Evolutionary conservation across 1,140 invertebrate species (phyloP), one percentile per base, ranked within the genome.

Genomic region (Drosophila guanche): DNA sequence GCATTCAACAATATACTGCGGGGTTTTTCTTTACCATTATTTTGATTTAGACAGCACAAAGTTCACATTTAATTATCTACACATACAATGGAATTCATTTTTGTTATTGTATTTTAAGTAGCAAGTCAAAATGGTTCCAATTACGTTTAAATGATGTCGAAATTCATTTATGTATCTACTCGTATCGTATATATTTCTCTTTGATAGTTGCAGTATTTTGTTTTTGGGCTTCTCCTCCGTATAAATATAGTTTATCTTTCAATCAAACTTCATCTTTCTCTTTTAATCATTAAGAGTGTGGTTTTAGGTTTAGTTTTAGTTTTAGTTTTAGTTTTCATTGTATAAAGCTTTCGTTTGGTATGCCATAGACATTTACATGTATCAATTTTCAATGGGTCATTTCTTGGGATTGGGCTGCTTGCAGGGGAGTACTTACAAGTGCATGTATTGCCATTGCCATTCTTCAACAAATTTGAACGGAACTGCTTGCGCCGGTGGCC

Each of bases 301-400:
- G 16, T 20, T 20, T n/a, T n/a, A n/a, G n/a, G n/a, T n/a, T n/a
- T n/a, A n/a, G 5, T 60, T 6, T 60, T 22, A 58, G 40, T 59
- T 33, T 59, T 60, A 66, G 62, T 51, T 42, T 63, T 65, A 65
- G 62, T 45, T 63, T 67, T 67, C 66, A 68, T 68, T 68, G 66
- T 68, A 65, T 68, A 68, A 68, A 68, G 66, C 66, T 68, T 68
- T 68, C 66, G 66, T 68, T 68, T 68, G 51, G 63, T 68, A 37
- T 33, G 50, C 16, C 8, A 22, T 40, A 37, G 16, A 33, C 50
- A 52, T 40, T 47, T 51, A 48, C 67, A 65, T 51, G 0, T 5
- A 37, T 25, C 20, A 47, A 63, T 60, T 40, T 40, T 63, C 25
- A 22, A 56, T 63, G n/a, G 55, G 56, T 4, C 8, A 37, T 12